phyloP scores from a whole-genome alignment of 1,140 invertebrate species.

The Bombus ignitus region DNA sequence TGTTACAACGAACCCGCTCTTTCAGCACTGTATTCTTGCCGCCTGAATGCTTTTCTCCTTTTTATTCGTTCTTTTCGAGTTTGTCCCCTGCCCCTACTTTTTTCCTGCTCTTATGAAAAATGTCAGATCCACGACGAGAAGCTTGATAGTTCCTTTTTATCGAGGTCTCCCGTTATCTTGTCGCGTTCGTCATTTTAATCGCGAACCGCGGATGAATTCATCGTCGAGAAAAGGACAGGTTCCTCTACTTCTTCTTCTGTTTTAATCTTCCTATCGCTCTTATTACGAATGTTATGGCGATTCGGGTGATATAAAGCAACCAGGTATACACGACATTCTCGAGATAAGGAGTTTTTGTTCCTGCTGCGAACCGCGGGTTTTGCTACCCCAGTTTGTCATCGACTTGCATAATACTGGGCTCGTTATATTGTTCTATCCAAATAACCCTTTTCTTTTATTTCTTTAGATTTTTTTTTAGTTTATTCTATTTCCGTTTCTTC shows the following conservation, averaged over 20 bases:
- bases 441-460: neutral
- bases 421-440: neutral
- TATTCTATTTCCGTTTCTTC: neutral
- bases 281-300: neutral
- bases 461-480: neutral
- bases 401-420: neutral
- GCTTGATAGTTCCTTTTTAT: neutral
- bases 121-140: neutral
- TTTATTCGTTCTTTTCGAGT: neutral
- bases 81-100: neutral
- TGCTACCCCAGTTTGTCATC: neutral
- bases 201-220: conserved; percentile 5
- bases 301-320: neutral
- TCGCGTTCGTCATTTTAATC: conserved; percentile 22
- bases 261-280: neutral
- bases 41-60: neutral
- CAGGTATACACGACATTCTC: neutral
- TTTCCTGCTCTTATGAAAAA: conserved; percentile 2
- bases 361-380: no score
- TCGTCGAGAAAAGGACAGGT: no score
- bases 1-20: neutral
- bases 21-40: neutral
- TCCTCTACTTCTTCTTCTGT: neutral
- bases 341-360: neutral
- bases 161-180: neutral